A percentile compares a stretch with the other conserved stretches of the same genome.
These are phyloP conservation scores for Diorhabda carinulata DNA, from an alignment of 1,140 invertebrate species.

Conservation along the genomic window DNA sequence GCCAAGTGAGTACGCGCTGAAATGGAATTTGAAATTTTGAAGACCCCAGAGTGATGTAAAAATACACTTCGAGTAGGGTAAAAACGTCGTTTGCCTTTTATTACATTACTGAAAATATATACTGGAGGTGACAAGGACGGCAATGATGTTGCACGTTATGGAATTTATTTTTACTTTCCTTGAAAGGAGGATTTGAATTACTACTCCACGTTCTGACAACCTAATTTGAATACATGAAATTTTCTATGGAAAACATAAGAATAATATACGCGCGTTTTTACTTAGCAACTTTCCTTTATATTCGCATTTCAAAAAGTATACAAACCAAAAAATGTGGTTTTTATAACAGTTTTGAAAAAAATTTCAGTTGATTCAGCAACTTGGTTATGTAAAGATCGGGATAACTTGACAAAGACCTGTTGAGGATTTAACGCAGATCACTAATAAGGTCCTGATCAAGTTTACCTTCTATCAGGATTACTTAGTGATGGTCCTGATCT, in stretches of 20 bases:
- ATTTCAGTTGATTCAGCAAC: too few species aligned
- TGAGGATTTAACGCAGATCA: too few species aligned
- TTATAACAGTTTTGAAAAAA: too few species aligned
- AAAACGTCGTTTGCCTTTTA: conserved; percentile 43
- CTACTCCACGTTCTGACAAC: conserved; percentile 36
- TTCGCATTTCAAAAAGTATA: too few species aligned
- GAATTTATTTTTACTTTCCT: conserved; percentile 40
- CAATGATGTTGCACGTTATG: conserved; percentile 45
- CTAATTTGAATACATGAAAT: conserved; percentile 43
- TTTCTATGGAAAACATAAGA: conserved; percentile 13
- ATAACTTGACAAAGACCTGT: too few species aligned
- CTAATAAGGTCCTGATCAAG: too few species aligned
- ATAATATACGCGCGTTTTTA: too few species aligned
- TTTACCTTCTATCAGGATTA: too few species aligned
- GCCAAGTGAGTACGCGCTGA: conserved; percentile 29
- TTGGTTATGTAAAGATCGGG: too few species aligned
- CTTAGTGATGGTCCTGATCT: too few species aligned
- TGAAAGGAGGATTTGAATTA: conserved; percentile 43
- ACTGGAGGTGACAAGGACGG: conserved; percentile 44
- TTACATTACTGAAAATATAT: conserved; percentile 44
- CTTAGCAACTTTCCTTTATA: too few species aligned
- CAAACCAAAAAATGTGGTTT: too few species aligned
- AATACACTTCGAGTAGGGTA: conserved; percentile 42
- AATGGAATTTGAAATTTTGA: conserved; percentile 45
- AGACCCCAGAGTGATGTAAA: conserved; percentile 44